Evolutionary conservation across 2,888 invertebrate species (phyloP), one percentile per base, ranked within the genome.

Genomic region (Pomacea canaliculata): DNA sequence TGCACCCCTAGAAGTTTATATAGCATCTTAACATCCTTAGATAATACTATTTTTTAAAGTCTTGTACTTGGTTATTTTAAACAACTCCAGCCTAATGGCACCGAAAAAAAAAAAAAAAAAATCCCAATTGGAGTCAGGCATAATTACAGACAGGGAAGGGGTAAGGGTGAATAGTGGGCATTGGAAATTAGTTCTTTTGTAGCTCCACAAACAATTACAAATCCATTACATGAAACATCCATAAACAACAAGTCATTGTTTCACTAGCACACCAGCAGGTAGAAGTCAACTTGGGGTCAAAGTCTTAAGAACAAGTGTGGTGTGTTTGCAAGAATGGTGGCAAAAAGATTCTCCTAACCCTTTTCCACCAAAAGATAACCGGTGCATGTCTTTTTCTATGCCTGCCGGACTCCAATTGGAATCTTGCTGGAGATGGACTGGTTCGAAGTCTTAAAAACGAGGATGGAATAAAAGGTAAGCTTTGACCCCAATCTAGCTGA

Each of bases 111-210:
- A 37, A 37, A 37, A 70, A 51, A 78, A 76, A 77, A 70, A 76
- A 80, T 81, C 80, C 81, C 81, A 81, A 81, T 81, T 81, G 80
- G 81, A 81, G 81, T 71, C 78, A 77, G 66, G 73, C 76, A 67
- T 76, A 12, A 63, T 12, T 63, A 63, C 13, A 27, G 37, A 37
- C 18, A 46, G 13, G n/a, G 10, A 8, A 68, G 19, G 16, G 51
- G 51, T 51, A 51, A 8, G 13, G 13, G 51, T 13, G 51, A 2
- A 16, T 56, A 16, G 12, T 56, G 37, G 51, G 51, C 16, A 56
- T 8, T 56, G 51, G 12, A 56, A 56, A 56, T 56, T 56, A 13
- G 37, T 51, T n/a, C 70, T 70, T 70, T 13, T n/a, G 19, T 12
- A n/a, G 23, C 49, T 70, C 13, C 27, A 60, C 46, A 9, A 46